These are phyloP conservation scores for Phycodurus eques DNA, from an alignment of 2,113 vertebrate species.

Conservation along the genomic window DNA sequence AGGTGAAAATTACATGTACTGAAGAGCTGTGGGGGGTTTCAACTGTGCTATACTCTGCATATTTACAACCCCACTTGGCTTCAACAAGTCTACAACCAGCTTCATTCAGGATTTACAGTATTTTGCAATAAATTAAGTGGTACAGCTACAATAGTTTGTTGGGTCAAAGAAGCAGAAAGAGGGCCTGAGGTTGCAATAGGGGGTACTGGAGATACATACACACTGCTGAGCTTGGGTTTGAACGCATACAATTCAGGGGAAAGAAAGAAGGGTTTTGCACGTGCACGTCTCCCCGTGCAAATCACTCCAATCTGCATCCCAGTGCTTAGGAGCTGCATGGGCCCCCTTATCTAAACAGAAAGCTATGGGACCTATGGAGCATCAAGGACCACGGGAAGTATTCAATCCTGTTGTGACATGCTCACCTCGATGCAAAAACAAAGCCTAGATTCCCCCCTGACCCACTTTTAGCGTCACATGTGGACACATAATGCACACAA, in stretches of 20 bases:
- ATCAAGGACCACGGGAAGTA: constrained; percentile 61
- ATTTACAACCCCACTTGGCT: constrained; percentile 20
- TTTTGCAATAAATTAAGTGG: constrained; percentile 28
- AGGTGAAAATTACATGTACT: no score
- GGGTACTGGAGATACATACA: constrained; percentile 7
- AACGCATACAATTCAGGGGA: constrained; percentile 12
- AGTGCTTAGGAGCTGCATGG: constrained; percentile 36
- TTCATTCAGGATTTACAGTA: constrained; percentile 35
- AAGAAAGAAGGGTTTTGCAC: constrained; percentile 19
- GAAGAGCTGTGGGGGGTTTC: neutral
- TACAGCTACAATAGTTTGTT: constrained; percentile 43
- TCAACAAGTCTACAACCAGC: constrained; percentile 18
- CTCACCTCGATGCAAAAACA: constrained; percentile 46
- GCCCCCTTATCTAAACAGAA: constrained; percentile 57
- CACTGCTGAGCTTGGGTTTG: constrained; percentile 49
- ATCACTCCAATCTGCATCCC: constrained; percentile 59
- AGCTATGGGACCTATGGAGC: constrained; percentile 26
- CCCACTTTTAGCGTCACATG: constrained; percentile 31
- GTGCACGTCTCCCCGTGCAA: constrained; percentile 48
- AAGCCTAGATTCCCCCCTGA: constrained; percentile 16
- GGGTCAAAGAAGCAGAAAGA: constrained; percentile 6
- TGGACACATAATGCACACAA: constrained; percentile 3
- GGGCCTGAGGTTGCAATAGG: neutral
- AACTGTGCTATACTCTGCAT: neutral
- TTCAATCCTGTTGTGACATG: constrained; percentile 66